phyloP scores from a whole-genome alignment of 1,140 invertebrate species.

The Halotydeus destructor region DNA sequence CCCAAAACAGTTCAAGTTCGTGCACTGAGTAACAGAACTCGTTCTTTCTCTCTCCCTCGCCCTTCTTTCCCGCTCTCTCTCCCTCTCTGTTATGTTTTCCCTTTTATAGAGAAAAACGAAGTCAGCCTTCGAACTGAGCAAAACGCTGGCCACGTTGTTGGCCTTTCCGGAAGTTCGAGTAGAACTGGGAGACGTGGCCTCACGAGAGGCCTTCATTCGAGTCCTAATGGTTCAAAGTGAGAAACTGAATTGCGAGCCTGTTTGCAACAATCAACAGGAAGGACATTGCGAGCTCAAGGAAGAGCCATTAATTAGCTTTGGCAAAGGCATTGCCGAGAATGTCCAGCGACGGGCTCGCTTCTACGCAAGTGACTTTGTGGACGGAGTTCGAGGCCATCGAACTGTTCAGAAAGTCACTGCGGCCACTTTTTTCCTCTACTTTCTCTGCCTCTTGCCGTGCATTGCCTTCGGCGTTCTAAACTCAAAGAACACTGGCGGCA shows the following conservation, averaged over 20 bases:
- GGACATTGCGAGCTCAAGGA: not conserved
- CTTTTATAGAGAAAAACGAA: slow-evolving; percentile 17
- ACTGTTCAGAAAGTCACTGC: slow-evolving; percentile 30
- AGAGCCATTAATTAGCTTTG: slow-evolving; percentile 5
- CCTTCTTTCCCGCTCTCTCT: not conserved
- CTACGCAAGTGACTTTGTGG: slow-evolving; percentile 23
- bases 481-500: slow-evolving; percentile 28
- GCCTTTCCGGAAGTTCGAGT: slow-evolving; percentile 13
- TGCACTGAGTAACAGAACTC: not conserved
- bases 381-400: slow-evolving; percentile 28
- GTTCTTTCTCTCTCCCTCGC: not conserved
- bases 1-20: not conserved
- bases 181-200: slow-evolving; percentile 9
- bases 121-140: too few relatives aligned
- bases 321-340: slow-evolving; percentile 21
- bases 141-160: slow-evolving; percentile 19
- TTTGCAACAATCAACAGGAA: not conserved
- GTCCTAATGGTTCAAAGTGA: not conserved
- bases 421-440: slow-evolving; percentile 29
- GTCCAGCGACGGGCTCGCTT: slow-evolving; percentile 19
- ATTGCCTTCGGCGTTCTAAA: slow-evolving; percentile 33
- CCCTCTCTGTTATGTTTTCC: not conserved
- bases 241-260: not conserved
- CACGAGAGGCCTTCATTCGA: slow-evolving; percentile 2
- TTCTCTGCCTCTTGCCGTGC: slow-evolving; percentile 30